Base-by-base conservation (phyloP, 2,888 invertebrate genomes). In the Linnaemya vulpina region DNA sequence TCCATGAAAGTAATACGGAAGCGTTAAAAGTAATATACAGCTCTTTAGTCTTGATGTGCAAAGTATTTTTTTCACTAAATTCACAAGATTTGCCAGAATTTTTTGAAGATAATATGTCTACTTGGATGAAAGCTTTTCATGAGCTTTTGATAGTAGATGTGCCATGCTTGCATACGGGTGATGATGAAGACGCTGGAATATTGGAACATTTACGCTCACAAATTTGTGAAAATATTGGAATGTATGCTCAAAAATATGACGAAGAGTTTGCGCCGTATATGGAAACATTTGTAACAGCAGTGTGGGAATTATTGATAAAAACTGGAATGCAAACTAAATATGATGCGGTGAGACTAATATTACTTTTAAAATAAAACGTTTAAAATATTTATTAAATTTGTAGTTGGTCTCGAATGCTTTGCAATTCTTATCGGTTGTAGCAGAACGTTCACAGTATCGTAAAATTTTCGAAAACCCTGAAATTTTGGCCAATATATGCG, bases 71-170 rank as follows among this genome's bases (percentile, higher is more conserved):
- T 92, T 99, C 99, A 0, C 94, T 99, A 22, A 99, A 99, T 93
- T 97, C 96, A 87, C 99, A 99, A 94, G 99, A 99, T 93, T 93
- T 99, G 88, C 99, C 99, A 0, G 99, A 99, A 93, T 99, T 97
- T 93, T 99, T 99, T 91, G 99, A 99, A 92, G 99, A 99, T 91
- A 98, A 99, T 92, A 98, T 99, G 96, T 94, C 94, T 25, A 94
- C 94, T 0, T 99, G 99, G 99, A 99, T 99, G 98, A 94, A 95
- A 0, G 95, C 97, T 89, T 96, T 99, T 88, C 95, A 97, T 70
- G 94, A 94, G 40, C 93, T 99, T 43, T 93, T 99, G 46, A 96
- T 95, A 79, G 94, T 94, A 0, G 96, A 98, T 92, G 96, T 97
- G 51, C 95, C 96, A 1, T 93, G 95, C 38, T 93, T 98, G 83